These are phyloP conservation scores for Cuniculus paca DNA, from an alignment of 2,797 vertebrate species.

Conservation along the genomic window DNA sequence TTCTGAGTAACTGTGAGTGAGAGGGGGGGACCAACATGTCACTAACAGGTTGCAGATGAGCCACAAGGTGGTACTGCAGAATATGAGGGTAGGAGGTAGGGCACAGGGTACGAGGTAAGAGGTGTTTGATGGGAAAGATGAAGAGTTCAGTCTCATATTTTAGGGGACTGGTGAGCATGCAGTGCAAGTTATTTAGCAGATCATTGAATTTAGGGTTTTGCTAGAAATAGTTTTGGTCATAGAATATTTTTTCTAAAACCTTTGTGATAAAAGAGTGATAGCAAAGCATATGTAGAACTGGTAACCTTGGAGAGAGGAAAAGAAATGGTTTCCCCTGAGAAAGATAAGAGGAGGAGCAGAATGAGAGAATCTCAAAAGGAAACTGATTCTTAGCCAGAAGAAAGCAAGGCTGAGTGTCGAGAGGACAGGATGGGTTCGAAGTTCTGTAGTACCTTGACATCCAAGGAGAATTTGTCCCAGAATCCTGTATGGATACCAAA, in stretches of 20 bases:
- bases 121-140: neutral
- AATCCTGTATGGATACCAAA: neutral
- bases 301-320: neutral
- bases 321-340: neutral
- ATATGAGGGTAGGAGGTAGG: too few species aligned
- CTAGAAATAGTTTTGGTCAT: neutral
- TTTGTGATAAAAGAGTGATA: neutral
- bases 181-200: neutral
- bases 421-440: neutral
- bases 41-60: neutral
- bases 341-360: neutral
- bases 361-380: neutral
- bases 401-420: neutral
- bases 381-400: neutral
- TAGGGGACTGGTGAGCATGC: neutral
- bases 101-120: neutral
- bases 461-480: neutral
- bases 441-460: neutral
- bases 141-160: neutral
- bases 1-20: neutral
- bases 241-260: constrained; percentile 1
- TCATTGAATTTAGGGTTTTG: neutral
- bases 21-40: neutral
- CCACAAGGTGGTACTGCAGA: neutral
- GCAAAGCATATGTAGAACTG: neutral